Base-by-base conservation (phyloP, 2,113 vertebrate genomes). In the Crotalus horridus region DNA sequence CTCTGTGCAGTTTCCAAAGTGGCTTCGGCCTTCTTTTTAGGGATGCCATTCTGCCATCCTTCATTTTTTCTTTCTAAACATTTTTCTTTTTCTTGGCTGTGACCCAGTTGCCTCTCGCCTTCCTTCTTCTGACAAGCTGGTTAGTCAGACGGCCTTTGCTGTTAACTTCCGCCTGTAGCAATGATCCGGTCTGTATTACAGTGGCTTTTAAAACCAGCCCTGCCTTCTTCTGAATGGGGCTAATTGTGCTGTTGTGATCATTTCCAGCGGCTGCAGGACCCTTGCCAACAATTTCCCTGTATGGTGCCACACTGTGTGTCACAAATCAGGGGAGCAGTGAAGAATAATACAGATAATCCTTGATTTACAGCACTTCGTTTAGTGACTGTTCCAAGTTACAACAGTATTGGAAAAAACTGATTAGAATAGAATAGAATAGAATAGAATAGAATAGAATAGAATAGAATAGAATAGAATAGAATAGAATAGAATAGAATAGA, bases 221-320 rank as follows among this genome's bases (percentile, higher is more conserved):
- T 97, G 98, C 98, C 98, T 98, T 98, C 97, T 98, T 98, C 98
- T 98, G 98, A 97, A 98, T 98, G 98, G 98, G 98, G 98, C 98
- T 99, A 99, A 99, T 99, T 99, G 98, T 98, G 97, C 98, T 98
- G 97, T 97, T 21, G 94, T 99, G 99, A 99, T 99, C 98, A 98
- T 98, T 99, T 99, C 98, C 99, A 99, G 99, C 99, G 99, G 99
- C 98, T 97, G 24, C 97, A 97, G 96, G 97, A 95, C 85, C 91
- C 96, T 94, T 98, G 99, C 99, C 99, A 99, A 96, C 95, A 97
- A 98, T 97, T 97, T 97, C 98, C 98, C 98, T 98, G 97, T 98
- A 98, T 97, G 98, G 97, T 94, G 96, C 97, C 8, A 96, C 97
- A 97, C 97, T 98, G 97, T 98, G 97, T 97, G 97, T 98, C 98